Conservation (phyloP, 2,797 vertebrate genomes). For the Lutjanus campechanus region DNA sequence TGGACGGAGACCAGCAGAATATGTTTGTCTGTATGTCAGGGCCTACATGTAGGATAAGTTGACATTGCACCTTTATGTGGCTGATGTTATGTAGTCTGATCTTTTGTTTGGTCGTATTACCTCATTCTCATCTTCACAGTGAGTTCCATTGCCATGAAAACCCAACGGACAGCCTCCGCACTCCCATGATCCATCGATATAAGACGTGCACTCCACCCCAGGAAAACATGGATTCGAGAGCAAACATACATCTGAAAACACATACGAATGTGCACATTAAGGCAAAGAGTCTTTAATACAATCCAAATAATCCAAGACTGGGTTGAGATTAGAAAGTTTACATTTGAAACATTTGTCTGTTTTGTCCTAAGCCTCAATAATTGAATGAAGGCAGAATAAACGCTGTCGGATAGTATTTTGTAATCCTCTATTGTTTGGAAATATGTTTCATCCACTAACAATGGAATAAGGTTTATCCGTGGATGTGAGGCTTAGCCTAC, state of each 20-base stretch:
- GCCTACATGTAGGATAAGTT: background rate
- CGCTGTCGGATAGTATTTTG: constrained; percentile 11
- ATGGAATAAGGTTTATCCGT: constrained; percentile 10
- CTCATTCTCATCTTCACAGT: constrained; percentile 96
- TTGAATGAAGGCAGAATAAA: constrained; percentile 37
- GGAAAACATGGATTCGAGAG: constrained; percentile 95
- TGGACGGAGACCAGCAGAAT: too few relatives aligned
- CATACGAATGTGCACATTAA: constrained; percentile 90
- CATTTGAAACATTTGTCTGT: constrained; percentile 21
- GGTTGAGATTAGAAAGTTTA: background rate
- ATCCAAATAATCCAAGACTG: constrained; percentile 10
- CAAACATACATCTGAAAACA: constrained; percentile 90
- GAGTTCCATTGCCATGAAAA: constrained; percentile 92
- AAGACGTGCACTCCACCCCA: constrained; percentile 91
- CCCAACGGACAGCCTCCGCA: constrained; percentile 93
- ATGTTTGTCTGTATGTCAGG: too few relatives aligned
- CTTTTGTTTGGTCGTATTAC: constrained; percentile 69
- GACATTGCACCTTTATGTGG: background rate
- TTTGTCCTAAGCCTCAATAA: constrained; percentile 9
- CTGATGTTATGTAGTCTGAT: constrained; percentile 1
- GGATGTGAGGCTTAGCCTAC: constrained; percentile 13
- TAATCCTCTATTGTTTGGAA: constrained; percentile 39
- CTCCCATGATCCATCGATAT: constrained; percentile 92
- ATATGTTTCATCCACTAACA: constrained; percentile 28
- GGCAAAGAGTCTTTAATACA: constrained; percentile 29